Evolutionary conservation across 2,113 vertebrate species (phyloP).

Genomic region (Eolophus roseicapilla): DNA sequence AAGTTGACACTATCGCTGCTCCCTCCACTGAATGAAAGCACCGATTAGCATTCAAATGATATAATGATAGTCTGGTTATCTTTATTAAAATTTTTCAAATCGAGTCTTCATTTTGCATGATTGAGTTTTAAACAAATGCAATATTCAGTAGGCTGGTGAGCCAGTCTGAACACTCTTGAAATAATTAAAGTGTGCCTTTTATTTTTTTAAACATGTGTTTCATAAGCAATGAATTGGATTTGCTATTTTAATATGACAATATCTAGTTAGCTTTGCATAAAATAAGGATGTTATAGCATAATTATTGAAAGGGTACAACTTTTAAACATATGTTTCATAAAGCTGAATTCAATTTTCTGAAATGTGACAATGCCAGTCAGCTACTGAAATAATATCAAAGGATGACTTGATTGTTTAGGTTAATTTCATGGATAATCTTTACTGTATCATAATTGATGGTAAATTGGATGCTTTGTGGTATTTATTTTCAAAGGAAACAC

Average conservation of each 20-base stretch:
- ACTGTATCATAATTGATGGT: not conserved
- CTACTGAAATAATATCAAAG: conserved; percentile 84
- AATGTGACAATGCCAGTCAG: conserved; percentile 83
- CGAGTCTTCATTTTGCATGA: conserved; percentile 99
- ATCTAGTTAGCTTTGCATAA: conserved; percentile 97
- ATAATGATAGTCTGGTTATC: conserved; percentile 99
- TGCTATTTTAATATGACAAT: conserved; percentile 95
- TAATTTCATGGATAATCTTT: conserved; percentile 32
- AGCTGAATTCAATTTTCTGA: conserved; percentile 94
- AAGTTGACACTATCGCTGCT: conserved; percentile 92
- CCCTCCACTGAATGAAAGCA: conserved; percentile 88
- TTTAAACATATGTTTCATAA: conserved; percentile 97
- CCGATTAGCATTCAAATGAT: conserved; percentile 99
- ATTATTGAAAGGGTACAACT: conserved; percentile 98
- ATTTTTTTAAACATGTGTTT: conserved; percentile 97
- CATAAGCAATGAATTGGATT: conserved; percentile 99
- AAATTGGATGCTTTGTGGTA: not conserved
- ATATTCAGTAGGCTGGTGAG: conserved; percentile 93
- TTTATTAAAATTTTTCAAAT: conserved; percentile 99
- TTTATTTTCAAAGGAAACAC: conserved; percentile 11
- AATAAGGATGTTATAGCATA: conserved; percentile 90
- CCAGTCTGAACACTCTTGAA: conserved; percentile 85
- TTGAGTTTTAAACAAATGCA: conserved; percentile 99
- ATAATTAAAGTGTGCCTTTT: conserved; percentile 96
- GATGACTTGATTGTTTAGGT: conserved; percentile 68